These are phyloP conservation scores for Casuarius casuarius DNA, from an alignment of 2,113 vertebrate species.

Conservation along the genomic window DNA sequence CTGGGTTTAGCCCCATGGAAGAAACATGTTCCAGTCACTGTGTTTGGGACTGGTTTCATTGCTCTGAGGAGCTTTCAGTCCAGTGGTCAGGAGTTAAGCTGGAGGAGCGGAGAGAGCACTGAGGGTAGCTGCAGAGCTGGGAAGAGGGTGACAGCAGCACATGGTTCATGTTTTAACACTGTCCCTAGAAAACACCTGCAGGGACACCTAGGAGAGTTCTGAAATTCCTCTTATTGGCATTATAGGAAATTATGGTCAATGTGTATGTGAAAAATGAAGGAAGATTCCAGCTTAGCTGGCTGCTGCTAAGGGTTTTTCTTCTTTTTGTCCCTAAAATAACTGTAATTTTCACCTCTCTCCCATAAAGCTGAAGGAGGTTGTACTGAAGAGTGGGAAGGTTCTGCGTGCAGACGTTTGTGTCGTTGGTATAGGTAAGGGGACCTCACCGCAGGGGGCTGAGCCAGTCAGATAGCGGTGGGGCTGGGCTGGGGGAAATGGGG, in stretches of 20 bases:
- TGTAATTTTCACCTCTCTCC: background rate
- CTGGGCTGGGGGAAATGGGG: background rate
- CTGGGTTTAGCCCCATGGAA: background rate
- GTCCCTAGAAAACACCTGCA: background rate
- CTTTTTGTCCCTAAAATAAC: background rate
- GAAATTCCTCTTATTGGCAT: background rate
- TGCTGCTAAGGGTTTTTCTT: background rate
- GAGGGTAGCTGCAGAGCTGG: too few relatives aligned
- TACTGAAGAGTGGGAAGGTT: slow-evolving; percentile 97
- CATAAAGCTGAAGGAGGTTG: slow-evolving; percentile 92
- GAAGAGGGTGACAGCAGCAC: too few relatives aligned
- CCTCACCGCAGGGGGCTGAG: rapidly evolving
- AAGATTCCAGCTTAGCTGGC: background rate
- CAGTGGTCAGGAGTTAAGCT: too few relatives aligned
- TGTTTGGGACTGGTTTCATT: background rate
- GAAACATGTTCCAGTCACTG: rapidly evolving
- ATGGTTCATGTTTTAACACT: background rate
- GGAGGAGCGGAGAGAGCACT: background rate
- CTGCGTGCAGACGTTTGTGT: slow-evolving; percentile 94
- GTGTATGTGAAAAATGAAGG: background rate
- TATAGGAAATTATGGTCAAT: background rate
- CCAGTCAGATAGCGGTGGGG: rapidly evolving
- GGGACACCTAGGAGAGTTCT: background rate
- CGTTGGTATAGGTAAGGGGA: slow-evolving; percentile 89
- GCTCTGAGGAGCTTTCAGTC: background rate